A percentile compares a stretch with the other conserved stretches of the same genome.
Conservation (phyloP, 2,888 invertebrate species). For the Eulithis testata region DNA sequence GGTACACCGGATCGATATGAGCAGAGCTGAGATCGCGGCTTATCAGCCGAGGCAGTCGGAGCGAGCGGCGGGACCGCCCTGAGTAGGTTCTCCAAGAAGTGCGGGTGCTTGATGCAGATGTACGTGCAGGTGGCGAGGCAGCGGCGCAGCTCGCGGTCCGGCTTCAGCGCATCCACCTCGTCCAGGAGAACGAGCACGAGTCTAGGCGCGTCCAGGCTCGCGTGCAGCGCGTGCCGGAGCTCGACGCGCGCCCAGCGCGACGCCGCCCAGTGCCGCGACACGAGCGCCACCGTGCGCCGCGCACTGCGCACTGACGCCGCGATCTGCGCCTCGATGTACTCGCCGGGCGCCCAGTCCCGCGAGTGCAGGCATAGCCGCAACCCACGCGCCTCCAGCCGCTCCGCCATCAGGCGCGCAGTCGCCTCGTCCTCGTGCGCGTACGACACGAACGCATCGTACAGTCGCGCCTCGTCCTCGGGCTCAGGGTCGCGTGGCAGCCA, state of each 20-base stretch:
- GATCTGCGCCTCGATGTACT: slow-evolving; percentile 87
- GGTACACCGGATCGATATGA: slow-evolving; percentile 77
- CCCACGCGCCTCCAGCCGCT: slow-evolving; percentile 84
- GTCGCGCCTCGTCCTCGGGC: slow-evolving; percentile 40
- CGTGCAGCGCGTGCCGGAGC: slow-evolving; percentile 84
- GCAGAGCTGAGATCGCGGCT: no score
- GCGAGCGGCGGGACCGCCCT: slow-evolving; percentile 83
- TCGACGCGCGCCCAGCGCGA: slow-evolving; percentile 90
- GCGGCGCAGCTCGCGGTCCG: slow-evolving; percentile 78
- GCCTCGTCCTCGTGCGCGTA: slow-evolving; percentile 91
- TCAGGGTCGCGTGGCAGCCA: slow-evolving; percentile 35
- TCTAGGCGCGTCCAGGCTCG: slow-evolving; percentile 87
- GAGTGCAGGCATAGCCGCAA: slow-evolving; percentile 87
- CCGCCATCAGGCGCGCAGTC: slow-evolving; percentile 87
- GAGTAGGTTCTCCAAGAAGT: slow-evolving; percentile 92
- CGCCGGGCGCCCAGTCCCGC: slow-evolving; percentile 85
- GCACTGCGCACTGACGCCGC: slow-evolving; percentile 89
- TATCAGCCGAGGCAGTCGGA: slow-evolving; percentile 51
- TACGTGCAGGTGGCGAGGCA: slow-evolving; percentile 92
- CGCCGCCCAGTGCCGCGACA: slow-evolving; percentile 79
- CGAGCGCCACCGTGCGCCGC: slow-evolving; percentile 70
- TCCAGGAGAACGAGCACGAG: slow-evolving; percentile 89
- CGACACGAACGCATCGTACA: slow-evolving; percentile 92
- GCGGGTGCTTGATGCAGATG: slow-evolving; percentile 91
- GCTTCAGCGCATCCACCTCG: slow-evolving; percentile 72